A percentile compares a stretch with the other conserved stretches of the same genome.
Evolutionary conservation across 2,888 invertebrate species (phyloP).

Genomic region (Chironomus riparius): DNA sequence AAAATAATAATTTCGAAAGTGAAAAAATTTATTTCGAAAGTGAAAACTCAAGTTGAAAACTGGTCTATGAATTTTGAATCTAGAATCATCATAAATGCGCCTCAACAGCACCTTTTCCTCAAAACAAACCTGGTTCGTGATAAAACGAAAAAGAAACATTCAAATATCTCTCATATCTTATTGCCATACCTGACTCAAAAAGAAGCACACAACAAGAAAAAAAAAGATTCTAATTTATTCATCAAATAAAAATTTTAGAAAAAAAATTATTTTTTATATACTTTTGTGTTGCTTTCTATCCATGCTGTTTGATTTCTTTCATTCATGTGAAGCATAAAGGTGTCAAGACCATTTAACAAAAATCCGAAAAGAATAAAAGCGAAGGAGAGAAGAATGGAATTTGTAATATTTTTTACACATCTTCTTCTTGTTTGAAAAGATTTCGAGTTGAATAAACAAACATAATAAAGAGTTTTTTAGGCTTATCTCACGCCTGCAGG

Average conservation of each 20-base stretch:
- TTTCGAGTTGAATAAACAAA: conserved; percentile 13
- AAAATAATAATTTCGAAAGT: too few species aligned
- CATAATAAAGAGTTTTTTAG: conserved; percentile 6
- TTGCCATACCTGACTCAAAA: not conserved
- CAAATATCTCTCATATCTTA: too few species aligned
- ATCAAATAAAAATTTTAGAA: not conserved
- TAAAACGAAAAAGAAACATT: not conserved
- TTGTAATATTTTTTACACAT: not conserved
- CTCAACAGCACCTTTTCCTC: not conserved
- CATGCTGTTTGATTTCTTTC: not conserved
- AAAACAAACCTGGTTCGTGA: not conserved
- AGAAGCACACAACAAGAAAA: not conserved
- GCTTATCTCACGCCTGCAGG: conserved; percentile 22
- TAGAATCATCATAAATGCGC: too few species aligned
- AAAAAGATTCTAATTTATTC: conserved; percentile 16
- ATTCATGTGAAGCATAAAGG: conserved; percentile 6
- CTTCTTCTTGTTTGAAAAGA: not conserved
- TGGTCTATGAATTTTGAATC: too few species aligned
- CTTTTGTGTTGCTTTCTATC: not conserved
- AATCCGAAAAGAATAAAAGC: not conserved
- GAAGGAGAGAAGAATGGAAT: not conserved
- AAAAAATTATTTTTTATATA: not conserved
- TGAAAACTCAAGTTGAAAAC: too few species aligned
- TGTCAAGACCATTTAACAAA: conserved; percentile 14
- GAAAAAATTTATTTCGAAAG: too few species aligned